Conservation (phyloP, 1,140 invertebrate species). For the Aphelenchoides fujianensis region DNA sequence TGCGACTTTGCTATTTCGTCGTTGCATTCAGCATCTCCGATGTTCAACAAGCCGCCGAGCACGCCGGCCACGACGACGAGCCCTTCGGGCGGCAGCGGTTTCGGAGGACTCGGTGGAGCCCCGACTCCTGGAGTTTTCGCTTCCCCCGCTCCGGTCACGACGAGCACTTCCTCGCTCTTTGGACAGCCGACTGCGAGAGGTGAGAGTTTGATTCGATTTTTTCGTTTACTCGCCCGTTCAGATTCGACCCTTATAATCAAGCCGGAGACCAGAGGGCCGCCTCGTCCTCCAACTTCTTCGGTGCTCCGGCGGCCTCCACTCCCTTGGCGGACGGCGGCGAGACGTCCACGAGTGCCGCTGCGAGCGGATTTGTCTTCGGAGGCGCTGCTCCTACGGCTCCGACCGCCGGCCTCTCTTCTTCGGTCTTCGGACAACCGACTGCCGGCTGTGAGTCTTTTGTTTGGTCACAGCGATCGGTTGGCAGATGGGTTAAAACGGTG, state of each 20-base stretch:
- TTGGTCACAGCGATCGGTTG: too few species aligned
- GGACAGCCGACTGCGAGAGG: not conserved
- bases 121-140: not conserved
- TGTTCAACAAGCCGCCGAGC: too few species aligned
- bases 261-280: not conserved
- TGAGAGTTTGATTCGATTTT: not conserved
- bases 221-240: not conserved
- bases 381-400: too few species aligned
- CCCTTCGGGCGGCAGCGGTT: not conserved
- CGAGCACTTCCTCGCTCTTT: not conserved
- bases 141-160: not conserved
- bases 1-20: too few species aligned
- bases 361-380: too few species aligned
- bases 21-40: too few species aligned
- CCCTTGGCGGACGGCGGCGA: not conserved
- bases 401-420: too few species aligned
- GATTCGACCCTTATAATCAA: not conserved
- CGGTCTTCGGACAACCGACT: not conserved
- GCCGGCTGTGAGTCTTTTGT: too few species aligned
- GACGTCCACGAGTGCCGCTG: not conserved
- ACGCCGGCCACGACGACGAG: too few species aligned
- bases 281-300: not conserved
- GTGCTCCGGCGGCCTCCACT: not conserved
- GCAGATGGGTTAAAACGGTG: too few species aligned
- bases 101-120: not conserved